Evolutionary conservation across 2,113 vertebrate species (phyloP).

Genomic region (Haliaeetus leucogaster): DNA sequence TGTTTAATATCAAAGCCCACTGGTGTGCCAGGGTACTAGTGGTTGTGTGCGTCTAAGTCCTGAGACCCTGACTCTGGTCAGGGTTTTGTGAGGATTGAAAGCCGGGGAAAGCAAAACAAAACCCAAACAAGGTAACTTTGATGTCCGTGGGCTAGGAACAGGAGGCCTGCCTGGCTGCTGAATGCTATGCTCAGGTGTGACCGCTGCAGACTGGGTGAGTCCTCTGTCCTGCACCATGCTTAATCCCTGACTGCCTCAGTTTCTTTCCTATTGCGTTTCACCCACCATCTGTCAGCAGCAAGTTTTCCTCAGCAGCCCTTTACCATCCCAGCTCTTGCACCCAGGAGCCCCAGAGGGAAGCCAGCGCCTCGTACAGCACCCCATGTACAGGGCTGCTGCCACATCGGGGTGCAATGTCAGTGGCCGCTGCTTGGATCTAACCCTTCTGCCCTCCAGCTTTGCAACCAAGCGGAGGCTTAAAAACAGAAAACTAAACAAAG

Average conservation of each 20-base stretch:
- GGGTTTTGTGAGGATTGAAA: background rate
- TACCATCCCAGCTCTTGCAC: background rate
- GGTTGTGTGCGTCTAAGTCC: background rate
- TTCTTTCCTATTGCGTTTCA: background rate
- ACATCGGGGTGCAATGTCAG: fast-evolving
- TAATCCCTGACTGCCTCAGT: background rate
- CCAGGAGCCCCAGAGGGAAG: background rate
- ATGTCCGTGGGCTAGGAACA: background rate
- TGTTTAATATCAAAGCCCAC: background rate
- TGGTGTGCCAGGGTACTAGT: background rate
- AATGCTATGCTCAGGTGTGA: fast-evolving
- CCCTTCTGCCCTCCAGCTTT: background rate
- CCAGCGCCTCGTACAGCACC: fast-evolving
- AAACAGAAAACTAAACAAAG: background rate
- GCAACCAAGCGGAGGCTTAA: background rate
- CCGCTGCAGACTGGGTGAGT: background rate
- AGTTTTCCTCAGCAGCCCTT: background rate
- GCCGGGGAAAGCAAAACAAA: background rate
- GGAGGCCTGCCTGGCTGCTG: background rate
- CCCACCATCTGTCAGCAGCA: background rate
- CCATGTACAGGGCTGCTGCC: fast-evolving
- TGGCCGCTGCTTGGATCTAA: background rate
- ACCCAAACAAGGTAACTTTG: background rate
- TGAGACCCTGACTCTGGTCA: fast-evolving
- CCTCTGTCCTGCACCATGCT: background rate